These are phyloP conservation scores for Coptodon rendalli DNA, from an alignment of 2,113 vertebrate species.

Conservation along the genomic window DNA sequence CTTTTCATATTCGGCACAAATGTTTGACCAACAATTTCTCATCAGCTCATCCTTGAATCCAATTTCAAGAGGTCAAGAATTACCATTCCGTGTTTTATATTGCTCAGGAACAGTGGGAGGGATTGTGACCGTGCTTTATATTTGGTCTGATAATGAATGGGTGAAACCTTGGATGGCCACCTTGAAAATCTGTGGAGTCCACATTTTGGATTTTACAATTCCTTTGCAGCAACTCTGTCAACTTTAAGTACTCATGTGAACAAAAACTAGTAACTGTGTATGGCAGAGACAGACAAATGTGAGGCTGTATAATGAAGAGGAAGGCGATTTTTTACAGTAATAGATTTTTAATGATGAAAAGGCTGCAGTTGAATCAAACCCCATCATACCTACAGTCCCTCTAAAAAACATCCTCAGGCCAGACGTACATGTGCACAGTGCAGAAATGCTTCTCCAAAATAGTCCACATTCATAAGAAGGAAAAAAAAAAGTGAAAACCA, in stretches of 20 bases:
- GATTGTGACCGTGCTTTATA: background rate
- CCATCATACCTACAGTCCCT: background rate
- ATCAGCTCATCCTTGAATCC: background rate
- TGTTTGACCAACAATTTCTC: background rate
- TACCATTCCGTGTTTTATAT: background rate
- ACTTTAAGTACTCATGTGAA: background rate
- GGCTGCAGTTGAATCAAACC: background rate
- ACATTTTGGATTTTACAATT: background rate
- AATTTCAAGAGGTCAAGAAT: background rate
- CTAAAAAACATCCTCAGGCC: background rate
- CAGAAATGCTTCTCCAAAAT: background rate
- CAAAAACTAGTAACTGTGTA: background rate
- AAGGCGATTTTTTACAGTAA: background rate
- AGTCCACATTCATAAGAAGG: background rate
- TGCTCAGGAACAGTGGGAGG: background rate
- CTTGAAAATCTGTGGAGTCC: background rate
- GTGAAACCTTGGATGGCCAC: background rate
- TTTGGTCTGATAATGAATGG: background rate
- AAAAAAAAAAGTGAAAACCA: background rate
- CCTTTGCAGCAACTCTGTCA: background rate
- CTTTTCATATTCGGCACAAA: background rate
- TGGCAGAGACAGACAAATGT: background rate
- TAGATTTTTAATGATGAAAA: background rate
- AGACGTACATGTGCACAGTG: background rate
- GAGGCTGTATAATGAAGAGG: background rate